Conservation (phyloP, 1,140 invertebrate species). For the Caenorhabditis latens region DNA sequence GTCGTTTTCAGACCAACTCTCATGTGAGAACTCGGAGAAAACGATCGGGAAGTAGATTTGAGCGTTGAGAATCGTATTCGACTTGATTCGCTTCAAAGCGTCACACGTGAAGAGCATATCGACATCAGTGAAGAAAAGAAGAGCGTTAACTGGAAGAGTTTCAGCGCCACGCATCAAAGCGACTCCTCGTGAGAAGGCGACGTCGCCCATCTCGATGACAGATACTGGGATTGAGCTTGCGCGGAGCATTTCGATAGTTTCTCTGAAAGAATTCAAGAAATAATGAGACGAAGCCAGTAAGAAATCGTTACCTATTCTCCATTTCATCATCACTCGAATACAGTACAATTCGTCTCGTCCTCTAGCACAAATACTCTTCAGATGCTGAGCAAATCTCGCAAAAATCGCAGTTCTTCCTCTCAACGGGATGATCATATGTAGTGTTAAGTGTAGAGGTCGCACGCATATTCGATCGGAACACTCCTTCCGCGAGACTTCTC, state of each 20-base stretch:
- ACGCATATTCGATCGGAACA: slow-evolving; percentile 36
- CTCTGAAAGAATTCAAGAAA: slow-evolving; percentile 32
- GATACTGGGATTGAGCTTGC: slow-evolving; percentile 74
- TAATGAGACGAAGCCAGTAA: not conserved
- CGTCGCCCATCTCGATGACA: slow-evolving; percentile 71
- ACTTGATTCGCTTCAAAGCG: slow-evolving; percentile 79
- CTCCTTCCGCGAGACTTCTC: not conserved
- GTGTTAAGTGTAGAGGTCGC: slow-evolving; percentile 22
- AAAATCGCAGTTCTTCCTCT: slow-evolving; percentile 64
- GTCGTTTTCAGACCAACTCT: slow-evolving; percentile 74
- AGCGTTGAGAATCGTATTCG: slow-evolving; percentile 72
- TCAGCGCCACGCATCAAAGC: slow-evolving; percentile 78
- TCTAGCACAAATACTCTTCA: slow-evolving; percentile 84
- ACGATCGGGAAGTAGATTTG: slow-evolving; percentile 95
- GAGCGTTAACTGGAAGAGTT: slow-evolving; percentile 80
- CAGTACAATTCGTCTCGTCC: slow-evolving; percentile 83
- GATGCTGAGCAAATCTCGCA: slow-evolving; percentile 86
- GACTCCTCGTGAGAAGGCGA: slow-evolving; percentile 78
- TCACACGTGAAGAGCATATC: slow-evolving; percentile 79
- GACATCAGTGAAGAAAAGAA: slow-evolving; percentile 84
- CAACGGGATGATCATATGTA: slow-evolving; percentile 72
- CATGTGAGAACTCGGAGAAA: slow-evolving; percentile 92
- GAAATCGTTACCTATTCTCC: slow-evolving; percentile 65
- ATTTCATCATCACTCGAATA: slow-evolving; percentile 80
- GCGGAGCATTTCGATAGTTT: slow-evolving; percentile 76